Evolutionary conservation across 2,888 invertebrate species (phyloP).

Genomic region (Idaea straminata): DNA sequence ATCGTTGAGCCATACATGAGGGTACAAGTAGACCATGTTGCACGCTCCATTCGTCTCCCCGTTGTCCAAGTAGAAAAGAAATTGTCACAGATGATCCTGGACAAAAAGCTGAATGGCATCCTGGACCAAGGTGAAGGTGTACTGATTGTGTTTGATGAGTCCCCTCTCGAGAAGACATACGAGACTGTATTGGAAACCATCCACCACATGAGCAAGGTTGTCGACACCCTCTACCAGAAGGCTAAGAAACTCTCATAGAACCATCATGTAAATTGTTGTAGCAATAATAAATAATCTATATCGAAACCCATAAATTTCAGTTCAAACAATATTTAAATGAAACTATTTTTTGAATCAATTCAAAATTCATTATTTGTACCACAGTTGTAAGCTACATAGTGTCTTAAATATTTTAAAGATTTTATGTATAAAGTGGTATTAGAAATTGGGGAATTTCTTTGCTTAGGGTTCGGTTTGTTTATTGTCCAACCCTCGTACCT

Average conservation of each 20-base stretch:
- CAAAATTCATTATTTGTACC: conserved; percentile 57
- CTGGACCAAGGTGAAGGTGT: conserved; percentile 99
- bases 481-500: conserved; percentile 19
- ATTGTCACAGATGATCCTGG: conserved; percentile 99
- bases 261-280: conserved; percentile 68
- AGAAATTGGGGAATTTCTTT: conserved; percentile 48
- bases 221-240: conserved; percentile 99
- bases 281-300: conserved; percentile 70
- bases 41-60: conserved; percentile 93
- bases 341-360: conserved; percentile 68
- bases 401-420: conserved; percentile 42
- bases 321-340: conserved; percentile 60
- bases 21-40: conserved; percentile 96
- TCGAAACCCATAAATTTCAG: conserved; percentile 70
- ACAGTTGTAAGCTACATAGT: conserved; percentile 49
- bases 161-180: conserved; percentile 96
- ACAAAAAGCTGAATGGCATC: conserved; percentile 98
- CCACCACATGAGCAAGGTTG: conserved; percentile 99
- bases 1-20: conserved; percentile 99
- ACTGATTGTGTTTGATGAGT: conserved; percentile 97
- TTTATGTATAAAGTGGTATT: conserved; percentile 28
- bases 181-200: conserved; percentile 98
- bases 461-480: conserved; percentile 28
- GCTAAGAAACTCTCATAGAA: conserved; percentile 97
- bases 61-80: conserved; percentile 97